Base-by-base conservation (phyloP, 2,888 invertebrate species). In the Pemphredon lugubris region DNA sequence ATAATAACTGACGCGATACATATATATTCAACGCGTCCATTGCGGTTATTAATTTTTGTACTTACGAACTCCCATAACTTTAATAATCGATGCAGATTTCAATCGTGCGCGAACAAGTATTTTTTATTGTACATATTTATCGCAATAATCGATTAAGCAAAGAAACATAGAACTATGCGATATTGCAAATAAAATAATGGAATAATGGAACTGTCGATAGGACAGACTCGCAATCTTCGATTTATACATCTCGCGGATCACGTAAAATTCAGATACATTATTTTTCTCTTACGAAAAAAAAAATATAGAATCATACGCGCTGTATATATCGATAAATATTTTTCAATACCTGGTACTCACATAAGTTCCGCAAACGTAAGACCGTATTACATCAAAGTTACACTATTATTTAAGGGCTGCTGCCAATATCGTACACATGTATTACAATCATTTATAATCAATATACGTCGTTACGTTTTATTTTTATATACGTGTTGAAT, bases 111-210 rank as follows among this genome's bases (percentile, higher is more conserved):
- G 54, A 59, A 73, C 34, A 67, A 70, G 78, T 78, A 81, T 68
- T 77, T 79, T 73, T 78, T 11, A 82, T 61, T 83, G 82, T 83
- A 79, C 51, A 83, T 81, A 79, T 64, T 68, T 55, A 65, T 54
- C 51, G 55, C 48, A 45, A 72, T 75, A 44, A 61, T 59, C 37
- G 58, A 67, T 75, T 67, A 40, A 65, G 47, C 42, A 47, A 55
- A 20, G 34, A 32, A 26, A 30, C n/a, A 11, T 32, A 51, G 42
- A 57, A 50, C 42, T 61, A 47, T 32, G 20, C 18, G 50, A 32
- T 37, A 32, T 50, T 40, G 42, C n/a, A 48, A 66, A 53, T 53
- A 37, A 4, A 3, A 37, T 26, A 30, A n/a, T 14, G 50, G 21
- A 53, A 37, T 37, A 34, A 55, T 23, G 16, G 37, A 26, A 48